Conservation (phyloP, 92 coral and sea anemone species). For the Zoanthus gigantus region DNA sequence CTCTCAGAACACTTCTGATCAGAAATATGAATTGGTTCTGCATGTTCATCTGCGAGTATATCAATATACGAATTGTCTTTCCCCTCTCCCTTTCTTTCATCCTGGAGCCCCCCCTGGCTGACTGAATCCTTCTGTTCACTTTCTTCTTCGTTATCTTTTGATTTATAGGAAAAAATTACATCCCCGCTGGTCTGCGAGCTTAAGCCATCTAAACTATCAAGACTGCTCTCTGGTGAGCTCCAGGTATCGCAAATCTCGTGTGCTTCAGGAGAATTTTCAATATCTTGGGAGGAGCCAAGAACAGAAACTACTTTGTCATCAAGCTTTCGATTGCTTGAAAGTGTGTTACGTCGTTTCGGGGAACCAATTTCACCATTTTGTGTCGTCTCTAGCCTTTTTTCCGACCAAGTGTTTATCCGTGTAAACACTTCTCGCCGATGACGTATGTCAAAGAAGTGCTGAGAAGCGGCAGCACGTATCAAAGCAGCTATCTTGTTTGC, state of each 20-base stretch:
- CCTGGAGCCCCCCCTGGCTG: background rate
- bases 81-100: background rate
- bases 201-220: background rate
- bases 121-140: background rate
- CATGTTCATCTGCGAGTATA: conserved; percentile 64
- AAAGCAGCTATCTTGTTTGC: conserved; percentile 71
- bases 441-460: conserved; percentile 27
- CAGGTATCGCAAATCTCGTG: conserved; percentile 11
- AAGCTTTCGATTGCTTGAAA: background rate
- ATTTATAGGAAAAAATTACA: background rate
- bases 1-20: conserved; percentile 52
- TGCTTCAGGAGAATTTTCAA: background rate
- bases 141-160: background rate
- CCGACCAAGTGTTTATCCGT: conserved; percentile 36
- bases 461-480: conserved; percentile 71
- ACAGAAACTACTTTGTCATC: background rate
- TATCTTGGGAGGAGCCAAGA: conserved; percentile 1
- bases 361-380: conserved; percentile 10
- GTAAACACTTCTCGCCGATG: conserved; percentile 54
- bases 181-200: background rate
- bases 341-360: conserved; percentile 27
- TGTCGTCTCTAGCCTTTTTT: background rate
- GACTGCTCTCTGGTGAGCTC: conserved; percentile 33
- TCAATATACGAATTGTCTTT: conserved; percentile 70
- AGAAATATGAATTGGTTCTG: conserved; percentile 82